These are phyloP conservation scores for Lanius collurio DNA, from an alignment of 2,113 vertebrate species.

Conservation along the genomic window DNA sequence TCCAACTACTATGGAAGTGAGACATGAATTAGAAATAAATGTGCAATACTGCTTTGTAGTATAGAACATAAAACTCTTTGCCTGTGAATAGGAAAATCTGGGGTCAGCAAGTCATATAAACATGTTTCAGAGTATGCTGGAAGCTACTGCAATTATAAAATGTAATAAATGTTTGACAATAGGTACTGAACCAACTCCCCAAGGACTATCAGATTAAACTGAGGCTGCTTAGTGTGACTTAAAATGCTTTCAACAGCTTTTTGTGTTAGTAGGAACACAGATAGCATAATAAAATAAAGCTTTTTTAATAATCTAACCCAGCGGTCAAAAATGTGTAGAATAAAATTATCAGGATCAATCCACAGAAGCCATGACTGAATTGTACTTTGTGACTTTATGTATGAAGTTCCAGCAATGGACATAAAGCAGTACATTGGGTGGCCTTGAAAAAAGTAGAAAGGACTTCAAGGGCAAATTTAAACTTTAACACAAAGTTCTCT, in stretches of 20 bases:
- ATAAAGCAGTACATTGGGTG: background rate
- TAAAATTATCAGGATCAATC: background rate
- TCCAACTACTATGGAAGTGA: background rate
- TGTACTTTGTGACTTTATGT: background rate
- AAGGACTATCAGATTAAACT: background rate
- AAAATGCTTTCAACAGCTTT: slow-evolving; percentile 1
- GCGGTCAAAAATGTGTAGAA: background rate
- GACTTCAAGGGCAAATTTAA: background rate
- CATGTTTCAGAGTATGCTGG: background rate
- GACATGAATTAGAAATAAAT: background rate
- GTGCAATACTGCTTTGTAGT: background rate
- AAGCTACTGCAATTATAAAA: background rate
- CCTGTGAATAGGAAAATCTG: background rate
- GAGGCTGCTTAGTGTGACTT: background rate
- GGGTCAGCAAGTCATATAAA: background rate
- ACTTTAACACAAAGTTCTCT: background rate
- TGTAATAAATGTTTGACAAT: slow-evolving; percentile 6
- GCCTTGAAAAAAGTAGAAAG: background rate
- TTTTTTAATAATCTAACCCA: background rate
- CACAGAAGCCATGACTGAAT: background rate
- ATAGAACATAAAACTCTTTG: background rate
- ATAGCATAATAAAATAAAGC: background rate
- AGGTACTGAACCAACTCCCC: background rate
- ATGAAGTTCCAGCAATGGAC: background rate
- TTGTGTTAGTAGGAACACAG: background rate